Conservation (phyloP, 2,113 vertebrate species). For the Parotia lawesii region DNA sequence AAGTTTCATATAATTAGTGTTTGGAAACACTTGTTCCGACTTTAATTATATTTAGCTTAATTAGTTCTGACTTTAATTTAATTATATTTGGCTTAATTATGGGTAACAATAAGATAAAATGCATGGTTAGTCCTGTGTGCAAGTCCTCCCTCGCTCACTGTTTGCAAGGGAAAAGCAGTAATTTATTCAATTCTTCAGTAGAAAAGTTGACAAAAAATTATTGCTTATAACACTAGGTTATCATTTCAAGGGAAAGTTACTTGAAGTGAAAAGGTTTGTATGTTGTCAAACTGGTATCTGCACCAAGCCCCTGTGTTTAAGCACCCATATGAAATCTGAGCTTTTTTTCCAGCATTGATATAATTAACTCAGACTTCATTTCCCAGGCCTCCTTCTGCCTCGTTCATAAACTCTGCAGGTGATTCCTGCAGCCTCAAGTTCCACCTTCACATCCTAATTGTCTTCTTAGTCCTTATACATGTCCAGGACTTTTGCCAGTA, state of each 20-base stretch:
- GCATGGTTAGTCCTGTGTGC: neutral
- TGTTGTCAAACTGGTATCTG: neutral
- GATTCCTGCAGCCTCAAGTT: neutral
- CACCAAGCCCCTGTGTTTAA: neutral
- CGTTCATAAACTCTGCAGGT: neutral
- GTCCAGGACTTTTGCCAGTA: neutral
- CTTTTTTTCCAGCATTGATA: neutral
- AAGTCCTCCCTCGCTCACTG: neutral
- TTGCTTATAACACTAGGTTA: neutral
- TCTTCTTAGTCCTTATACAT: neutral
- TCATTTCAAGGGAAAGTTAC: neutral
- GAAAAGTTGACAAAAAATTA: neutral
- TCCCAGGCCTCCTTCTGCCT: neutral
- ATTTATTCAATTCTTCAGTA: neutral
- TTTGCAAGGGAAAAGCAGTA: neutral
- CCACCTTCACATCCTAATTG: neutral
- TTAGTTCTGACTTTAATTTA: neutral
- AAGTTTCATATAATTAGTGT: neutral
- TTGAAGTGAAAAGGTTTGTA: neutral
- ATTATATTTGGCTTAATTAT: neutral
- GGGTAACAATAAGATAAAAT: neutral
- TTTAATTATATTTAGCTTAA: conserved; percentile 8
- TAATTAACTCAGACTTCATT: neutral
- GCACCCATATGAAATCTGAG: neutral
- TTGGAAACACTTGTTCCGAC: neutral